Conservation (phyloP, 2,797 vertebrate genomes). For the Cuniculus paca region DNA sequence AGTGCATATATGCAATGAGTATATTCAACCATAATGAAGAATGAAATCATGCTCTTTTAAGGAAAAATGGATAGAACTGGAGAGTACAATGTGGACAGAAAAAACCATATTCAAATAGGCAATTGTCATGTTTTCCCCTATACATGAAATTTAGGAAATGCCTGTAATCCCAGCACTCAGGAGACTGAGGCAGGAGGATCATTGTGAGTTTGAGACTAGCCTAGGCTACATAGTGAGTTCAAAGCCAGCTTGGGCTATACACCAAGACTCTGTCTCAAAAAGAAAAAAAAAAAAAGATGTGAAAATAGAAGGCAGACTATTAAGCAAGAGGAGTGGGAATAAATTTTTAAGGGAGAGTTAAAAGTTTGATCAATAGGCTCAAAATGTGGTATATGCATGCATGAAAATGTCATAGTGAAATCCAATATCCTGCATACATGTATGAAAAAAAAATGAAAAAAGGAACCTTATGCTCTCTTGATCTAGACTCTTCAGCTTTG, state of each 20-base stretch:
- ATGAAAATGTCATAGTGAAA: neutral
- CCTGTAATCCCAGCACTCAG: neutral
- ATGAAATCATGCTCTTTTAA: neutral
- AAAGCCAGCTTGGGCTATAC: too few species aligned
- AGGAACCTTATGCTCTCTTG: rapidly evolving
- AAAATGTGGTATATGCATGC: neutral
- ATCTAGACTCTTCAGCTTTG: neutral
- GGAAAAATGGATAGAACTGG: neutral
- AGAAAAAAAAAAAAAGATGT: neutral
- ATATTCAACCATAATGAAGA: neutral
- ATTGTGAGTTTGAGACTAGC: neutral
- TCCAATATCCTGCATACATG: neutral
- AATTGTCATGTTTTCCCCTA: neutral
- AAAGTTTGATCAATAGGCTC: neutral
- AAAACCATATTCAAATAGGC: neutral
- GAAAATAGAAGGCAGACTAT: neutral
- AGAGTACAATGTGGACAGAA: neutral
- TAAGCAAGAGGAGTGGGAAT: neutral
- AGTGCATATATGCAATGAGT: neutral
- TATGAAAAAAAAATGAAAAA: neutral
- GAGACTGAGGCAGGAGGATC: neutral
- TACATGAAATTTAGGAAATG: neutral
- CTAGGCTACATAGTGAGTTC: neutral
- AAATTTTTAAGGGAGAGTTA: neutral
- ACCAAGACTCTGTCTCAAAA: too few species aligned